These are phyloP conservation scores for Pomatorhinus ruficollis DNA, from an alignment of 2,113 vertebrate species.

Conservation along the genomic window DNA sequence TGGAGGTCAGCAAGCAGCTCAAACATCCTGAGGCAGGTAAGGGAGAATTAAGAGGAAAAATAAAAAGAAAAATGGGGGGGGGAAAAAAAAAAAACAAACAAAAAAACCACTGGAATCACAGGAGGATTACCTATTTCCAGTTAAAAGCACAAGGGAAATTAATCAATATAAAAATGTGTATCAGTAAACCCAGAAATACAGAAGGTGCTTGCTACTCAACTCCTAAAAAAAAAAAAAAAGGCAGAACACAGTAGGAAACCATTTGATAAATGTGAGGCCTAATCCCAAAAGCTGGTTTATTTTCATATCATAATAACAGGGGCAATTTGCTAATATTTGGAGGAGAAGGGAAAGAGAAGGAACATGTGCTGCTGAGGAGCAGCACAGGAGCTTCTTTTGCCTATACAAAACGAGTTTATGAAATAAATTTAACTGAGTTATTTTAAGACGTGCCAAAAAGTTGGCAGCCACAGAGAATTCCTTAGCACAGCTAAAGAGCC, in stretches of 20 bases:
- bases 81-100: accelerated
- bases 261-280: background rate
- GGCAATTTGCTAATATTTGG: background rate
- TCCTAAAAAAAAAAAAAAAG: background rate
- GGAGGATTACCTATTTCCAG: background rate
- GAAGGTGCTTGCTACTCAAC: background rate
- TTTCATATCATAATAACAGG: background rate
- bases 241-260: background rate
- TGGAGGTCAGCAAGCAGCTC: background rate
- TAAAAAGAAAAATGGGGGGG: accelerated
- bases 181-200: background rate
- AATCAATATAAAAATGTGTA: background rate
- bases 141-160: background rate
- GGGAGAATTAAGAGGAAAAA: background rate
- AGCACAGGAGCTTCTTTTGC: background rate
- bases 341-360: background rate
- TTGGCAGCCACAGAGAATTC: background rate
- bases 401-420: background rate
- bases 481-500: background rate
- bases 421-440: background rate
- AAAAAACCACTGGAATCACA: too few species aligned
- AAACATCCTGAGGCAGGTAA: background rate
- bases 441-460: background rate
- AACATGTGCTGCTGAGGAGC: background rate
- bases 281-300: background rate